Percentiles rank a stretch among this genome's conserved stretches.
Evolutionary conservation across 2,888 invertebrate genomes (phyloP).

Genomic region (Agrochola litura): DNA sequence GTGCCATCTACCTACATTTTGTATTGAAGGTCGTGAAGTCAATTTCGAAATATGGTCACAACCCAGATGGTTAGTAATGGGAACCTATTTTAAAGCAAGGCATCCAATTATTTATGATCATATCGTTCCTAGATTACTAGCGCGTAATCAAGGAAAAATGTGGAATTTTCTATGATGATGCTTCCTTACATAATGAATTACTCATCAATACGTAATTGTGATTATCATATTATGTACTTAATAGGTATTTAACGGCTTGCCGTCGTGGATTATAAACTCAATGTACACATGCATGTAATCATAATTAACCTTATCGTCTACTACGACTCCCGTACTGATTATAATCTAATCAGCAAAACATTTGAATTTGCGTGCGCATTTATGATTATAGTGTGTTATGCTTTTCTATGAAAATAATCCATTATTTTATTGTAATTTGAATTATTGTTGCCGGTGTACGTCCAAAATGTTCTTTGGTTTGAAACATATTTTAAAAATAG

Average conservation of each 20-base stretch:
- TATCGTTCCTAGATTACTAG: neutral
- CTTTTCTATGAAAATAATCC: neutral
- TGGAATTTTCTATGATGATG: constrained; percentile 37
- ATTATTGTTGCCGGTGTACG: neutral
- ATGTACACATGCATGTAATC: constrained; percentile 7
- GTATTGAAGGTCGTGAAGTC: constrained; percentile 6
- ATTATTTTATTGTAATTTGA: neutral
- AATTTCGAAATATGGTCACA: constrained; percentile 6
- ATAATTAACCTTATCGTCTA: constrained; percentile 31
- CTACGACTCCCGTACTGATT: constrained; percentile 13
- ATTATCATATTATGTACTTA: constrained; percentile 17
- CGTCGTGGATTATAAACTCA: constrained; percentile 30
- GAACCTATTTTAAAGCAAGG: neutral
- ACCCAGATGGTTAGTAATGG: neutral
- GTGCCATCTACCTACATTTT: constrained; percentile 8
- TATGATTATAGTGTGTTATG: neutral
- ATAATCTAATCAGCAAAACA: constrained; percentile 28
- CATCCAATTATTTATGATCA: neutral
- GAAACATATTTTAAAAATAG: neutral
- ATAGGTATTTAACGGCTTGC: constrained; percentile 20
- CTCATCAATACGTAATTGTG: constrained; percentile 21
- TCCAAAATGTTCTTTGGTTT: neutral
- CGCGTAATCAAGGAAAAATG: constrained; percentile 2
- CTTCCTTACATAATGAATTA: constrained; percentile 28
- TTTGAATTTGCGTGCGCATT: constrained; percentile 8